Evolutionary conservation across 1,140 invertebrate species (phyloP), one percentile per base, ranked within the genome.

Genomic region (Nephotettix cincticeps): DNA sequence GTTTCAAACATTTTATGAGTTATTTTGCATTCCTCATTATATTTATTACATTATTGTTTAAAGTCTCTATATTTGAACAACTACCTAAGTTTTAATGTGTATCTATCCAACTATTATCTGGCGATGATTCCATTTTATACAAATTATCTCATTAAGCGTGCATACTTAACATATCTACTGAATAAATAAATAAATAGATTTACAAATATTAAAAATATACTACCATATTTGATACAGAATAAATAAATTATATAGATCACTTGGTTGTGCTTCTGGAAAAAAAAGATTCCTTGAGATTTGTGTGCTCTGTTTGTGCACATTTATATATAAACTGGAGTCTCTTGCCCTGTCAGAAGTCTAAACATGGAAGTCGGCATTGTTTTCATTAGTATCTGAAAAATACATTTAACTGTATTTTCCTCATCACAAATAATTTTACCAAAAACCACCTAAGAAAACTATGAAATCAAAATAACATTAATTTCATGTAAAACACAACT

Each of bases 341-440:
- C 98, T 85, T 99, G 98, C 70, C 98, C 98, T 71, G 98, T 99
- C 79, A 99, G 85, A 80, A 99, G 86, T 78, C 97, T 90, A 86
- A 98, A 99, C 94, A 99, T 99, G 65, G 98, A 99, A 71, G 98
- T 99, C 73, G 98, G 98, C 98, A 99, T 99, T 64, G 98, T 99
- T 84, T 99, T 99, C 97, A 99, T 99, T 73, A 98, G 87, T 77
- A 99, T 99, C 96, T 98, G 86, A 25, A n/a, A n/a, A n/a, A n/a
- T n/a, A n/a, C n/a, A n/a, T n/a, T n/a, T n/a, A n/a, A n/a, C n/a
- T n/a, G n/a, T n/a, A n/a, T n/a, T n/a, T n/a, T n/a, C n/a, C n/a
- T n/a, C n/a, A n/a, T n/a, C n/a, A n/a, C n/a, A n/a, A n/a, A n/a
- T n/a, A n/a, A n/a, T n/a, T n/a, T n/a, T n/a, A n/a, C n/a, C n/a